phyloP scores from a whole-genome alignment of 30 jellyfish, hydroid and myxozoan genomes.

The Euphysa ruthae region DNA sequence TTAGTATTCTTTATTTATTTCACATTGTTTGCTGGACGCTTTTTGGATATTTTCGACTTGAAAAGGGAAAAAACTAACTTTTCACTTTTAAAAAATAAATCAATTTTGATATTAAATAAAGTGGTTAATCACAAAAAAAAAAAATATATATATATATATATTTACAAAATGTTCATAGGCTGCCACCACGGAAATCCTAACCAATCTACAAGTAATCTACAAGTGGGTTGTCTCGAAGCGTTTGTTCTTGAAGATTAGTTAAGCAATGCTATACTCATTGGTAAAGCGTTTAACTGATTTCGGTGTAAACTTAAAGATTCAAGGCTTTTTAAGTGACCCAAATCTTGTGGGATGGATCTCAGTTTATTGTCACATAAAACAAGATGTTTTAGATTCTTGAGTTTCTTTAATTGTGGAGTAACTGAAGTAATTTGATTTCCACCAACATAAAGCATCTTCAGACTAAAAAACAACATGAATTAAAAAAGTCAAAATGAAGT shows the following conservation, averaged over 20 bases:
- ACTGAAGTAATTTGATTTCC: constrained; percentile 51
- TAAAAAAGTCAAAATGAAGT: too few species aligned
- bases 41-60: too few species aligned
- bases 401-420: constrained; percentile 48
- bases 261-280: constrained; percentile 82
- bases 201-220: too few species aligned
- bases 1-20: too few species aligned
- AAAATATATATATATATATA: too few species aligned
- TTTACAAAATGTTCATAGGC: too few species aligned
- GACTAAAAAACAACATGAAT: constrained; percentile 31
- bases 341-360: constrained; percentile 63
- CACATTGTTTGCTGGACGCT: too few species aligned
- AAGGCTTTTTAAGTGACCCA: constrained; percentile 72
- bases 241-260: constrained; percentile 71
- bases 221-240: constrained; percentile 90
- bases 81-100: too few species aligned
- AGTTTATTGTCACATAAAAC: constrained; percentile 82
- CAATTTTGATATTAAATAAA: too few species aligned
- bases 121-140: too few species aligned
- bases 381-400: constrained; percentile 61
- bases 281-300: constrained; percentile 68
- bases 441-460: constrained; percentile 86
- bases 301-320: constrained; percentile 85
- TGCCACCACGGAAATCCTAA: too few species aligned
- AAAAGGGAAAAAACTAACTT: too few species aligned